Evolutionary conservation across 1,140 invertebrate species (phyloP), one percentile per base, ranked within the genome.

Genomic region (Sminthurides bifidus): DNA sequence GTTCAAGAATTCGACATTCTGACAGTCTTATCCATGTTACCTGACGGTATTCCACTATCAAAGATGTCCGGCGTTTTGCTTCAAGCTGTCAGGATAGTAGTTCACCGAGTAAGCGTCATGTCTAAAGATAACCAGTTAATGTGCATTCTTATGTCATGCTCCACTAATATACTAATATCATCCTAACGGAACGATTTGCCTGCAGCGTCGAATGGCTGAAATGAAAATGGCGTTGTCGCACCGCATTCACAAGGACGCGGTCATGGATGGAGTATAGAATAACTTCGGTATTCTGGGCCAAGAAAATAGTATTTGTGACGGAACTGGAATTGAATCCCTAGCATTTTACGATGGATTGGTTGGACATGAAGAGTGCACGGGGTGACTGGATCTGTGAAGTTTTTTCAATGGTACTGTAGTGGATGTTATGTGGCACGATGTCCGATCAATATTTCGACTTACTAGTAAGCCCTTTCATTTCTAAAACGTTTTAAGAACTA

Each of bases 391-490:
- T n/a, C n/a, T n/a, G n/a, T n/a, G n/a, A n/a, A n/a, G n/a, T 89
- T 53, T 79, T 71, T 44, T 78, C 70, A 37, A 75, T 71, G 0
- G 80, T 79, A 19, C 85, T 88, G 65, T 81, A 80, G 85, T 85
- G 92, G n/a, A 89, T 75, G 64, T 83, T 80, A 67, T 93, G 88
- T 56, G 86, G 80, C 43, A 89, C 79, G 2, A 87, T 75, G 66
- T 92, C 88, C 5, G n/a, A n/a, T n/a, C n/a, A n/a, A n/a, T n/a
- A n/a, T n/a, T n/a, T n/a, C n/a, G n/a, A n/a, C n/a, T n/a, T n/a
- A n/a, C n/a, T n/a, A n/a, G n/a, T n/a, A n/a, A n/a, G n/a, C n/a
- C n/a, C n/a, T n/a, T n/a, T n/a, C n/a, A n/a, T n/a, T n/a, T n/a
- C n/a, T n/a, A n/a, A n/a, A n/a, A n/a, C n/a, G n/a, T n/a, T n/a